Base-by-base conservation (phyloP, 2,888 invertebrate species). In the Geotrupes spiniger region DNA sequence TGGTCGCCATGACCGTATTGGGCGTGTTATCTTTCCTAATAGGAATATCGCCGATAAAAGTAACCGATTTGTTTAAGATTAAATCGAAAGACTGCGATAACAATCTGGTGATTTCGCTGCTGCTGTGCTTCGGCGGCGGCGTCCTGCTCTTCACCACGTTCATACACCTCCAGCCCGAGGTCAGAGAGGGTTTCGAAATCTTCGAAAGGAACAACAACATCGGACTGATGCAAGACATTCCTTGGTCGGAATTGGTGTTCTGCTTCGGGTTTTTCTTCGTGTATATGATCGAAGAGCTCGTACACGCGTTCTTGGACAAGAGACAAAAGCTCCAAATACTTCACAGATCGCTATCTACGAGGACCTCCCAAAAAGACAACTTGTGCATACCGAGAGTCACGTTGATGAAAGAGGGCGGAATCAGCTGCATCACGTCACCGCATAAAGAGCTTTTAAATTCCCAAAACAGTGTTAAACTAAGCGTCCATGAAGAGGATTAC, bases 51-150 rank as follows among this genome's bases (percentile, higher is more conserved):
- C 84, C 84, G 12, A 59, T 72, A 12, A 70, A 68, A 60, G 55
- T 73, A 40, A 63, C 68, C 11, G 70, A 71, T 59, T 51, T 68
- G 6, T 61, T 70, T 26, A 66, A 68, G 38, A 59, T 71, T 31
- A 66, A 68, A 54, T 61, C 68, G 10, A 63, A 63, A 27, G 63
- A 68, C 42, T 70, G 68, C 21, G 69, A 70, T 50, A 71, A 78
- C 63, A 77, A 78, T 60, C 66, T 80, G 9, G 61, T 77, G 52
- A 76, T 82, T 29, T 81, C 81, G 2, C 64, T 82, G 53, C 66
- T 83, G 42, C 71, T 83, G 38, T 82, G 82, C 62, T 82, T 83
- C 64, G 83, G 83, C 10, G 83, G 83, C 15, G 84, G 84, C 10
- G 83, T 84, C 4, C 70, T 84, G 15, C 71, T 84, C 9, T 82